Base-by-base conservation (phyloP, 2,888 invertebrate genomes). In the Toxonevra muliebris region DNA sequence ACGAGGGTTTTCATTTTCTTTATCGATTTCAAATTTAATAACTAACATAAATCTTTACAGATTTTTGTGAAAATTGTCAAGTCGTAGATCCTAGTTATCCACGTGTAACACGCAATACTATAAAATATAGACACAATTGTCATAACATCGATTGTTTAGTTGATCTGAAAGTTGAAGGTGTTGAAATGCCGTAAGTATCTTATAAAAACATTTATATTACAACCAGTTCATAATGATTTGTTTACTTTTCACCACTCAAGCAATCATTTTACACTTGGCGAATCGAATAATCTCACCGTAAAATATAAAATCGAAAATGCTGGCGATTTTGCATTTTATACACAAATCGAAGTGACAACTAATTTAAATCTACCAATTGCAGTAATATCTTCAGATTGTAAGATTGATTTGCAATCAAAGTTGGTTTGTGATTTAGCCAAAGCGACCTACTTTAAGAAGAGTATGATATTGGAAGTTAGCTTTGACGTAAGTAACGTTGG, bases 301-400 rank as follows among this genome's bases (percentile, higher is more conserved):
- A 62, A 67, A 19, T 76, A 76, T 63, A 53, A 61, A 7, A 74
- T 86, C 10, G 69, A 62, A 12, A 86, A 86, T 74, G 58, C 40
- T 3, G 84, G 83, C 12, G 86, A 86, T 74, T 80, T 82, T 9
- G 86, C 86, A 1, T 86, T 83, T 71, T 75, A 80, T 19, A 78
- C 84, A 0, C 76, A 82, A 70, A 52, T 86, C 8, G 71, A 74
- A 41, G 74, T 86, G 1, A 74, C 75, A 9, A 74, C 85, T 42
- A 84, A 85, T 2, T 72, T 77, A 20, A 67, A 70, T 55, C 67
- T 74, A 19, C 59, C 67, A 1, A 73, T 76, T 50, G 70, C 71
- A 13, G 72, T 73, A 62, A 69, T 74, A 15, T 77, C 77, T 19
- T 65, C 76, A 15, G 58, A 71, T 65, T 77, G 77, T 66, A 66